Evolutionary conservation across 1,140 invertebrate genomes (phyloP), one percentile per base, ranked within the genome.

Genomic region (Maconellicoccus hirsutus): DNA sequence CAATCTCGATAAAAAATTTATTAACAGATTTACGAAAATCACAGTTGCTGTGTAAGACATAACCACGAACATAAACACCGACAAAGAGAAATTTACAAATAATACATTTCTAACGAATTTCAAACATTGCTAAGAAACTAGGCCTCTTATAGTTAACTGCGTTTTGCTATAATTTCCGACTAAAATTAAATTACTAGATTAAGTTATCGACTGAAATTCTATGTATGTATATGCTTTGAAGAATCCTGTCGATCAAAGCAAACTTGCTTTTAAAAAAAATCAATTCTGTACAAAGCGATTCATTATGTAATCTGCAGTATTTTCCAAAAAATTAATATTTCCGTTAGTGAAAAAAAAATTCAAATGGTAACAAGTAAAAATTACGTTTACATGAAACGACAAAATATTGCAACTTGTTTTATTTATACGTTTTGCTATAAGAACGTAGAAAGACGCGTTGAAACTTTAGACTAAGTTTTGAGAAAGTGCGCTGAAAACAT

Each of bases 11-110:
- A 26, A 66, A 66, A 66, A 66, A 25, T 66, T 10, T 26, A 66
- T 66, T 25, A 66, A 66, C 61, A 4, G 8, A 23, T 66, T 66
- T 25, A 66, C 25, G 61, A 66, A 66, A 66, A 66, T 66, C 61
- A 66, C 61, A 66, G 61, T 66, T 66, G 22, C 25, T 19, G 16
- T 25, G 10, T 66, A 23, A 8, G 21, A 66, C 21, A 66, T 25
- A 14, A 66, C 25, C 21, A 25, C 10, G 16, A 66, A 66, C 61
- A 66, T 23, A 66, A 23, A 26, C 61, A 26, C 16, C 8, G 10
- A 66, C 25, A 66, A 25, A 25, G 22, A 66, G 25, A 66, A 14
- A 66, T 6, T 22, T 10, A 66, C 10, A 66, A 66, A 12, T 66
- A 66, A 25, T 26, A 66, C 19, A 25, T 10, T 66, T 66, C 8